Evolutionary conservation across 2,888 invertebrate genomes (phyloP).

Genomic region (Marronus borbonicus): DNA sequence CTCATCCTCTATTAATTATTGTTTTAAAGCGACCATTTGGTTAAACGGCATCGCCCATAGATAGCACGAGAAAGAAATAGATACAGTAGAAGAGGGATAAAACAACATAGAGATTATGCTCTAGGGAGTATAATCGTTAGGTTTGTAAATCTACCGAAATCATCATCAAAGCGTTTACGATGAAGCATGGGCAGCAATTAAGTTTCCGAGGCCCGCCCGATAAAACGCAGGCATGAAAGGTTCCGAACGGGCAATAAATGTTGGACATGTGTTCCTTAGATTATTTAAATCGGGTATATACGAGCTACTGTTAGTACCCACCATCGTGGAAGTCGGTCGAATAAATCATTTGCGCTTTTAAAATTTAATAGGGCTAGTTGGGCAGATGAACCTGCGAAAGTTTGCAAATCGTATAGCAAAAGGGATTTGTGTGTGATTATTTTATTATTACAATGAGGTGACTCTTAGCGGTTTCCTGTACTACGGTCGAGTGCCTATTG

Average conservation of each 20-base stretch:
- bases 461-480: too few relatives aligned
- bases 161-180: conserved; percentile 42
- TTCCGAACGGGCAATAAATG: conserved; percentile 18
- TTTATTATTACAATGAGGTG: too few relatives aligned
- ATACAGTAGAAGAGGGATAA: too few relatives aligned
- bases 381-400: not conserved
- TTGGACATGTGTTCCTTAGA: conserved; percentile 36
- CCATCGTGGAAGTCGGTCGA: not conserved
- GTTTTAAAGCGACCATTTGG: conserved; percentile 10
- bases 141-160: conserved; percentile 39
- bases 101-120: not conserved
- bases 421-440: too few relatives aligned
- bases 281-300: conserved; percentile 30
- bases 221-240: conserved; percentile 18
- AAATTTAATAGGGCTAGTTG: conserved; percentile 15
- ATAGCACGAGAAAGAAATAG: not conserved
- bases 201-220: conserved; percentile 13
- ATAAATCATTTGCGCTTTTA: conserved; percentile 23
- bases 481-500: too few relatives aligned
- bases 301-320: conserved; percentile 23
- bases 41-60: not conserved
- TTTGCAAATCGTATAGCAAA: not conserved
- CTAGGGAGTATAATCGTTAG: conserved; percentile 15
- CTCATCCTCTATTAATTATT: conserved; percentile 14
- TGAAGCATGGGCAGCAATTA: conserved; percentile 33